Evolutionary conservation across 92 coral and sea anemone species (phyloP), one percentile per base, ranked within the genome.

Genomic region (Parazoanthus darwini): DNA sequence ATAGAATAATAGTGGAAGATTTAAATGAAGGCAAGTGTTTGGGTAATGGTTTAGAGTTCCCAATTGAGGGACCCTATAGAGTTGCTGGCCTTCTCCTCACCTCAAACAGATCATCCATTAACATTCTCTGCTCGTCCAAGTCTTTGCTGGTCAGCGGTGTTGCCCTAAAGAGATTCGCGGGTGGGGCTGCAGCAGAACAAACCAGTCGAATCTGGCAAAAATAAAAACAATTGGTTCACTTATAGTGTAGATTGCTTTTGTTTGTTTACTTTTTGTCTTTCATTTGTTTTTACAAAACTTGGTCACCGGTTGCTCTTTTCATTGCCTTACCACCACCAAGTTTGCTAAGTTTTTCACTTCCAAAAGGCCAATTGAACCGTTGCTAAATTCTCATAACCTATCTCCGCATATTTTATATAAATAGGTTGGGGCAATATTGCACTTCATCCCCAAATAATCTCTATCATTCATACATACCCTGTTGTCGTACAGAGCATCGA

Each of bases 401-500:
- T 4, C 42, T 39, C 42, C 4, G 4, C 4, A 39, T 4, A 39
- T 39, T 6, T 48, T 11, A 1, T 48, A 48, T 8, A 48, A 48
- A 6, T 48, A 48, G 51, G 51, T 48, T 48, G 9, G 51, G 51
- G 51, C 11, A 48, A 48, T 10, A 7, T 48, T 48, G 51, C 51
- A 48, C 51, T 48, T 10, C 51, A 48, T 48, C 51, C 8, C 51
- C 7, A 48, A 6, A 6, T 13, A 48, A 7, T 48, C 51, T 48
- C 51, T 48, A 9, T 18, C 70, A 1, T 18, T 63, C n/a, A 15
- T 72, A 39, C 94, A 56, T 82, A 96, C 98, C 98, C 94, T 94
- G 81, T 96, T 96, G 74, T 94, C 98, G 73, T 96, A 96, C 75
- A 96, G 88, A 5, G 98, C 92, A 80, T 96, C 98, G 74, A 96